phyloP scores from a whole-genome alignment of 2,113 vertebrate genomes.

The Cavia porcellus region DNA sequence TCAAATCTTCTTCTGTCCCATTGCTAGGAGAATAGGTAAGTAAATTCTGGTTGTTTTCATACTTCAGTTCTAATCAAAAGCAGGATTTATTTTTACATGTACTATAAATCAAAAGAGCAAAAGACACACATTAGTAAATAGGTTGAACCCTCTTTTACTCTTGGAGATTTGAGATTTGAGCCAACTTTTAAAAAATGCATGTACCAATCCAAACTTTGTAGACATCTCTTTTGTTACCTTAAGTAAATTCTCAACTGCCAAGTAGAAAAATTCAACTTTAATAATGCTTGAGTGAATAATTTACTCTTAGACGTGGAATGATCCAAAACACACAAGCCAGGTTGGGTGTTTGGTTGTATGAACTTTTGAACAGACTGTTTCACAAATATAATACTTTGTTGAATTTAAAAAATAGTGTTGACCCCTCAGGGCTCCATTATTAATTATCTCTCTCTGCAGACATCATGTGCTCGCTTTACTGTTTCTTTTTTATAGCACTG shows the following conservation, averaged over 20 bases:
- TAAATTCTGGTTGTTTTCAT: conserved; percentile 47
- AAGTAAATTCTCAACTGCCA: conserved; percentile 64
- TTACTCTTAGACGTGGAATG: conserved; percentile 67
- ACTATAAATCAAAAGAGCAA: conserved; percentile 40
- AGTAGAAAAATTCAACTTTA: conserved; percentile 71
- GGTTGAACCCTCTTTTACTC: conserved; percentile 48
- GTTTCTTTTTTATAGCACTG: background rate
- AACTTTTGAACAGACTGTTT: conserved; percentile 75
- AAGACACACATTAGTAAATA: conserved; percentile 59
- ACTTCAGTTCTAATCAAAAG: conserved; percentile 1
- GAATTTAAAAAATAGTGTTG: conserved; percentile 73
- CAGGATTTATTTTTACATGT: conserved; percentile 58
- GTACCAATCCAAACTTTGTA: conserved; percentile 51
- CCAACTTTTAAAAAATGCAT: conserved; percentile 52
- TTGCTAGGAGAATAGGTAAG: conserved; percentile 5
- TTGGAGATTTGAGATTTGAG: conserved; percentile 48
- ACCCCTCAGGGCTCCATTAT: conserved; percentile 35
- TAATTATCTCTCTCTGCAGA: conserved; percentile 71
- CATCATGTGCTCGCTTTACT: conserved; percentile 52
- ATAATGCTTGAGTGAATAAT: conserved; percentile 74
- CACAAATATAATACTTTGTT: conserved; percentile 71
- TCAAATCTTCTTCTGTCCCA: background rate
- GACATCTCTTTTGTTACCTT: conserved; percentile 68
- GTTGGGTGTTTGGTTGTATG: conserved; percentile 75
- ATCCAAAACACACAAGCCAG: conserved; percentile 71